A percentile compares a stretch with the other conserved stretches of the same genome.
phyloP scores from a whole-genome alignment of 2,888 invertebrate genomes.

The Minunthozetes semirufus region DNA sequence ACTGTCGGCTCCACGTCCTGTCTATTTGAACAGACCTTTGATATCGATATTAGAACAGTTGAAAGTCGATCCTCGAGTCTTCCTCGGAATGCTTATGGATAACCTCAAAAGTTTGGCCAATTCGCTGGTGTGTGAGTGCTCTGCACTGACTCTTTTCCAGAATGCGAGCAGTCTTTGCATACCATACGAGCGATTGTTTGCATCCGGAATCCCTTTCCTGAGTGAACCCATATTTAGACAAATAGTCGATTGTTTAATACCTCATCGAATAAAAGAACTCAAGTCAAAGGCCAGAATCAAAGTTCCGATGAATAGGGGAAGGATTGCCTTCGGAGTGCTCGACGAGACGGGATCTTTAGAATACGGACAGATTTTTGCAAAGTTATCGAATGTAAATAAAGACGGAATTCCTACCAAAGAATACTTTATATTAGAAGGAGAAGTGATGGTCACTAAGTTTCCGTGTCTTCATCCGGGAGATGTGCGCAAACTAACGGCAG shows the following conservation, averaged over 20 bases:
- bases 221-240: constrained; percentile 31
- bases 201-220: constrained; percentile 19
- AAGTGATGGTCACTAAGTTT: constrained; percentile 45
- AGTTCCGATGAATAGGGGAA: constrained; percentile 44
- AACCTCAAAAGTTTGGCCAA: constrained; percentile 13
- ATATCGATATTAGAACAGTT: constrained; percentile 44
- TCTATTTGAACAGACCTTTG: constrained; percentile 43
- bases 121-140: background rate
- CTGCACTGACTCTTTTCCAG: background rate
- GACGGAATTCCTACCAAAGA: background rate
- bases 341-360: constrained; percentile 47
- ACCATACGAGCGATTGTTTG: constrained; percentile 20
- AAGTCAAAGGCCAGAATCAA: constrained; percentile 40
- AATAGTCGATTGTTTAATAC: constrained; percentile 28
- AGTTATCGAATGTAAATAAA: background rate
- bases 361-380: constrained; percentile 45
- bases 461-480: constrained; percentile 51
- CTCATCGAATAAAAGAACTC: constrained; percentile 33
- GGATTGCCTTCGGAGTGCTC: constrained; percentile 47
- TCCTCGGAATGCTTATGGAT: background rate
- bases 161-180: background rate
- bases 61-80: constrained; percentile 23
- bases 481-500: constrained; percentile 46
- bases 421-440: constrained; percentile 6
- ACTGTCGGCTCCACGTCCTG: constrained; percentile 42